Conservation (phyloP, 2,113 vertebrate species). For the Cinclus mexicanus region DNA sequence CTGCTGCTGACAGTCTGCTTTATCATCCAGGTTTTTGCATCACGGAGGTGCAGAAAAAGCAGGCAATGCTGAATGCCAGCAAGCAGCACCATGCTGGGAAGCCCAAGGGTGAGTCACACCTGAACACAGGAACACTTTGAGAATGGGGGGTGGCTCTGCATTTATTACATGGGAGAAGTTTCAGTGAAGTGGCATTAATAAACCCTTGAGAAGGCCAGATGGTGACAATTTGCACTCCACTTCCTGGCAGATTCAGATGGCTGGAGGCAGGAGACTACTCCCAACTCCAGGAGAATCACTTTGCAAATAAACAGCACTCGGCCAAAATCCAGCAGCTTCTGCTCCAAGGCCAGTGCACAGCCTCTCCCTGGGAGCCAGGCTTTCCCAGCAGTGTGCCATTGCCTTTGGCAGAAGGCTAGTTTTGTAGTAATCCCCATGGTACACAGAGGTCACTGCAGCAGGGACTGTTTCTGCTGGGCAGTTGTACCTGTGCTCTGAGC, state of each 20-base stretch:
- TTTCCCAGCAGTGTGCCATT: not conserved
- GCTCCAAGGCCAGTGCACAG: not conserved
- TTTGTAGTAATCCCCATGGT: not conserved
- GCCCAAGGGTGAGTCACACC: constrained; percentile 84
- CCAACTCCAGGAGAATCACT: not conserved
- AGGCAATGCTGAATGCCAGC: constrained; percentile 92
- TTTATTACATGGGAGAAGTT: not conserved
- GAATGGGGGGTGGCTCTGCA: not conserved
- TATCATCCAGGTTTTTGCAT: constrained; percentile 86
- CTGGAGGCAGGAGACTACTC: not conserved
- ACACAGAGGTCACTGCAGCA: not conserved
- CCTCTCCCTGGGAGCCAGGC: not conserved
- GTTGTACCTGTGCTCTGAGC: not conserved
- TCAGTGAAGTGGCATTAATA: not conserved
- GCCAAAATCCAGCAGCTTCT: not conserved
- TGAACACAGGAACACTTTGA: not conserved
- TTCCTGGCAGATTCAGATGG: not conserved
- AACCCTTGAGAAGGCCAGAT: not conserved
- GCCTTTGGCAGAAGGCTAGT: not conserved
- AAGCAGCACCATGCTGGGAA: constrained; percentile 87
- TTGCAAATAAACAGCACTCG: not conserved
- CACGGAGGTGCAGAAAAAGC: constrained; percentile 92
- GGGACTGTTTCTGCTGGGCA: not conserved
- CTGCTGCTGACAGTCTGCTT: not conserved
- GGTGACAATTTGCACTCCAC: not conserved